Base-by-base conservation (phyloP, 2,888 invertebrate genomes). In the Lasioglossum leucozonium region DNA sequence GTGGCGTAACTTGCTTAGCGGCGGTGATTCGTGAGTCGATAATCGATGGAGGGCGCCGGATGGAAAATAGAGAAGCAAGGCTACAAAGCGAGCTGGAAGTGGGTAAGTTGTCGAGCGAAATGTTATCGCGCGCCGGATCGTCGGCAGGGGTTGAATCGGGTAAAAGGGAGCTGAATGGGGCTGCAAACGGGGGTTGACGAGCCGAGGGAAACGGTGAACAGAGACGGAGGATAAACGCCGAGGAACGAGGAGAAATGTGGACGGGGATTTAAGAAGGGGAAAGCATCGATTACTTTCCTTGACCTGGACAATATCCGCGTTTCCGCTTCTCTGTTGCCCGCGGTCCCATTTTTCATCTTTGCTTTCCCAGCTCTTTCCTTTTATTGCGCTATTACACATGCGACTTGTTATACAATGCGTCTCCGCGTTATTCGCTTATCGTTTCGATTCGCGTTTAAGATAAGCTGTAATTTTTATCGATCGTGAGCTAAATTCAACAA, bases 41-140 rank as follows among this genome's bases (percentile, higher is more conserved):
- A 90, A 91, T 90, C 90, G 85, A 90, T 90, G 91, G 82, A 89
- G 89, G 85, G 85, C 80, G 85, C 79, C 80, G 75, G 85, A 83
- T 84, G 87, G 85, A 85, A 84, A 88, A 86, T 85, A 88, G 88
- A 90, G 87, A 88, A 91, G 86, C 87, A 80, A 86, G 87, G 87
- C 84, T 91, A 89, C 91, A 91, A 93, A 92, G 92, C 91, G 92
- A 90, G 88, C 89, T 92, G 91, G 90, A 93, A 93, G 93, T 93
- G 93, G 94, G 92, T 92, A 93, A 93, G 93, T 94, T 93, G 94
- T 94, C 92, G 93, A 92, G 93, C 93, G 93, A 94, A 94, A 94
- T 93, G 93, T 94, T 94, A 94, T 94, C 94, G 94, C 91, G 92
- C 92, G 89, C 87, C 91, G 92, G 92, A 94, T 94, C 93, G 93